Conservation (phyloP, 1,140 invertebrate species). For the Gonioctena quinquepunctata region DNA sequence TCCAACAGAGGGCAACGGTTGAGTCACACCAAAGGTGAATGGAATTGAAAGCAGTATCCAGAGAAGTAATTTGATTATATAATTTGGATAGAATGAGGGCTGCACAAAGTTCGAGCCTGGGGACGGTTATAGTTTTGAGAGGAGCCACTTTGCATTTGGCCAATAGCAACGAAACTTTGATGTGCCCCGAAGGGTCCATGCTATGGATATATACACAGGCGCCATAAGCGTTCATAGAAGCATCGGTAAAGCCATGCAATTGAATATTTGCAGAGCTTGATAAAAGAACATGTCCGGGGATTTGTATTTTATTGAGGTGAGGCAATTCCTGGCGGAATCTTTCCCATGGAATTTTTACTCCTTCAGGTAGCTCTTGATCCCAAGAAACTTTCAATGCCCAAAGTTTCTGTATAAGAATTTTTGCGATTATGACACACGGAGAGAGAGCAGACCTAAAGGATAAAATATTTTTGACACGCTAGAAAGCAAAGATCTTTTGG, state of each 20-base stretch:
- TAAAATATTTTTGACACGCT: no score
- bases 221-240: slow-evolving; percentile 49
- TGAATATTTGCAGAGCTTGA: slow-evolving; percentile 12
- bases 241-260: slow-evolving; percentile 51
- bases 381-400: no score
- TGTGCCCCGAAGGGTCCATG: slow-evolving; percentile 14
- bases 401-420: no score
- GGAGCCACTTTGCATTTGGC: slow-evolving; percentile 35
- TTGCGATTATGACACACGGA: no score
- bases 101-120: slow-evolving; percentile 38
- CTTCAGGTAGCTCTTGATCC: slow-evolving; percentile 28
- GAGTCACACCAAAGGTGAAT: slow-evolving; percentile 41
- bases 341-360: slow-evolving; percentile 22
- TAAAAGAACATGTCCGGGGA: slow-evolving; percentile 2
- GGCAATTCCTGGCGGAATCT: background rate
- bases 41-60: no score
- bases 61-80: no score
- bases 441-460: no score
- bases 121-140: slow-evolving; percentile 29
- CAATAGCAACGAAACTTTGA: slow-evolving; percentile 28
- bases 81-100: slow-evolving; percentile 42
- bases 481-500: no score
- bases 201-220: slow-evolving; percentile 49
- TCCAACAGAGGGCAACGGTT: slow-evolving; percentile 25
- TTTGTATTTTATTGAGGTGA: background rate